Conservation (phyloP, 2,113 vertebrate species). For the Asarcornis scutulata region DNA sequence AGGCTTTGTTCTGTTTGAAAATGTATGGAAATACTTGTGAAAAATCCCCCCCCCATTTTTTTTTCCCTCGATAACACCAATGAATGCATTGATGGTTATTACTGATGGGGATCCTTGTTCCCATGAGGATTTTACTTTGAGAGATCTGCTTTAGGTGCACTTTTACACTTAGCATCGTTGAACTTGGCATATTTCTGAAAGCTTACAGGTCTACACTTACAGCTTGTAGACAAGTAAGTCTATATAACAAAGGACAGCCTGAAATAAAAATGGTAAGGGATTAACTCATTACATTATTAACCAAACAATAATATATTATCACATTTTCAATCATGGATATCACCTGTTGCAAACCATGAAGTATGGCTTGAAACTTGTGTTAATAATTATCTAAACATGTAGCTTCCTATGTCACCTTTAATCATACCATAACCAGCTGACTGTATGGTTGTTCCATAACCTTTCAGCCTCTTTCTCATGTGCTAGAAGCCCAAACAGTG, state of each 20-base stretch:
- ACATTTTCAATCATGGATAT: not conserved
- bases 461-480: not conserved
- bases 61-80: not conserved
- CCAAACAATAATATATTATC: not conserved
- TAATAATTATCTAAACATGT: not conserved
- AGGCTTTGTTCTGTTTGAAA: not conserved
- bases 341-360: not conserved
- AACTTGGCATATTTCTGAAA: not conserved
- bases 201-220: not conserved
- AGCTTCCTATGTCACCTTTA: not conserved
- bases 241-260: not conserved
- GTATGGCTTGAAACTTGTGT: rapidly evolving
- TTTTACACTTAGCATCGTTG: not conserved
- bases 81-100: not conserved
- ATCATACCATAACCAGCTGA: not conserved
- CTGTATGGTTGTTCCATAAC: not conserved
- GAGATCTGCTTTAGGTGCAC: not conserved
- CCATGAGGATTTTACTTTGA: not conserved
- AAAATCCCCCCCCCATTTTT: not conserved
- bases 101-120: not conserved
- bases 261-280: not conserved
- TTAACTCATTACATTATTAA: not conserved
- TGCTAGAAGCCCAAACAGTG: not conserved
- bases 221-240: not conserved
- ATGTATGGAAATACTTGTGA: not conserved